These are phyloP conservation scores for Echinops telfairi DNA, from an alignment of 2,113 vertebrate genomes.

Conservation along the genomic window DNA sequence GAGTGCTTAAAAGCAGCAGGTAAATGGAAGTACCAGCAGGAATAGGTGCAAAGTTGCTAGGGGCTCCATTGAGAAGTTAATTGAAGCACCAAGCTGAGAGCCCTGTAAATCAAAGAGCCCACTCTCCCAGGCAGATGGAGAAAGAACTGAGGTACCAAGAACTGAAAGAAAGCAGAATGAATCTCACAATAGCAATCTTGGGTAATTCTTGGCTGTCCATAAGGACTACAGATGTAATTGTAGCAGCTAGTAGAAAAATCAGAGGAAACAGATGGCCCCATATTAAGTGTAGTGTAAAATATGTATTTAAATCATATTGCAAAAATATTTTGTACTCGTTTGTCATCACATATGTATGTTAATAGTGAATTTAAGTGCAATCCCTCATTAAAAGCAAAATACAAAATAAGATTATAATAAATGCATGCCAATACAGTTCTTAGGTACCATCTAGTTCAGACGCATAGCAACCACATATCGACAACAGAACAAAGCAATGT, in stretches of 20 bases:
- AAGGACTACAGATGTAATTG: neutral
- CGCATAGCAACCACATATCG: too few relatives aligned
- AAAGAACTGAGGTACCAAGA: neutral
- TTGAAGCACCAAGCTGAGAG: slow-evolving; percentile 82
- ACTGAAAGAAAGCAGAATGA: neutral
- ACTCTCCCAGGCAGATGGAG: slow-evolving; percentile 57
- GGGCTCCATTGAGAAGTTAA: slow-evolving; percentile 84
- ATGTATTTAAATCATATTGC: neutral
- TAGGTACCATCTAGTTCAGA: too few relatives aligned
- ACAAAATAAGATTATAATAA: neutral
- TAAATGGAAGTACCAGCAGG: slow-evolving; percentile 75
- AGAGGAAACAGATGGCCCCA: neutral
- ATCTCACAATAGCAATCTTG: neutral
- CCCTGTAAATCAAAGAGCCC: slow-evolving; percentile 51
- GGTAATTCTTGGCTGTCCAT: neutral
- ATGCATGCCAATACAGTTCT: neutral
- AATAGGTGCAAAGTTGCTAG: slow-evolving; percentile 70
- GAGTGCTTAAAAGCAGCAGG: slow-evolving; percentile 78
- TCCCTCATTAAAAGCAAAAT: neutral
- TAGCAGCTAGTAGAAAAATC: neutral
- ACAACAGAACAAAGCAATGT: too few relatives aligned
- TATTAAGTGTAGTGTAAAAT: neutral
- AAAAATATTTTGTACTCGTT: neutral
- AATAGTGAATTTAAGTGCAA: neutral
- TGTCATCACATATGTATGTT: neutral